Evolutionary conservation across 2,113 vertebrate genomes (phyloP), one percentile per base, ranked within the genome.

Genomic region (Leptosomus discolor): DNA sequence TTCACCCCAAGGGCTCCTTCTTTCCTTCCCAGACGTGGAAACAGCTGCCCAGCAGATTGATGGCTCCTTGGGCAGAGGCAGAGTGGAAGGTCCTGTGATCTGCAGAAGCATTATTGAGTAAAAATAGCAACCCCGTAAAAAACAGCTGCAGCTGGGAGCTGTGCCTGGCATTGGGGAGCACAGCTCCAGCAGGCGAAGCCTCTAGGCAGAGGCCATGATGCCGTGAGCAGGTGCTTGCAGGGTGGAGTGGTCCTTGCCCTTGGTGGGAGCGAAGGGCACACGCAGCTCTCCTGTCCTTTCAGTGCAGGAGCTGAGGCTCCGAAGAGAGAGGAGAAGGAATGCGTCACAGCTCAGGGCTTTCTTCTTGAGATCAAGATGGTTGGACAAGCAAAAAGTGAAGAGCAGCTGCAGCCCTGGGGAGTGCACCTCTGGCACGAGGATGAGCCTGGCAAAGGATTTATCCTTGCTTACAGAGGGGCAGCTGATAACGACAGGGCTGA

Each of bases 211-310:
- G 56, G 24, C 82, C 9, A 4, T 41, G 36, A 58, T 4, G 5
- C 36, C 41, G 18, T 1, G 2, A 61, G 54, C 36, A 36, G 80
- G 12, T 5, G 1, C 26, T 39, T 39, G 45, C 54, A 80, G 68
- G 50, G 34, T 21, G 34, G 67, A 86, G n/a, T 1, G 0, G 17
- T 51, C 76, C 27, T 79, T 69, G 80, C 53, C 84, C 45, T 57
- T 46, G 69, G 34, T 12, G 46, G 87, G 65, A 90, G 51, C 69
- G 54, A 45, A 85, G 51, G 43, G 24, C 75, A 27, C 45, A 45
- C 0, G 0, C 16, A 48, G 46, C 45, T 61, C 27, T 71, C 24
- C 46, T 6, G 1, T 58, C 68, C 77, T 46, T 54, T 32, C 17
- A 6, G 5, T n/a, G 65, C 0, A 2, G n/a, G 63, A 91, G 30